These are phyloP conservation scores for Drosophila cognata DNA, from an alignment of 2,888 invertebrate species.

Conservation along the genomic window DNA sequence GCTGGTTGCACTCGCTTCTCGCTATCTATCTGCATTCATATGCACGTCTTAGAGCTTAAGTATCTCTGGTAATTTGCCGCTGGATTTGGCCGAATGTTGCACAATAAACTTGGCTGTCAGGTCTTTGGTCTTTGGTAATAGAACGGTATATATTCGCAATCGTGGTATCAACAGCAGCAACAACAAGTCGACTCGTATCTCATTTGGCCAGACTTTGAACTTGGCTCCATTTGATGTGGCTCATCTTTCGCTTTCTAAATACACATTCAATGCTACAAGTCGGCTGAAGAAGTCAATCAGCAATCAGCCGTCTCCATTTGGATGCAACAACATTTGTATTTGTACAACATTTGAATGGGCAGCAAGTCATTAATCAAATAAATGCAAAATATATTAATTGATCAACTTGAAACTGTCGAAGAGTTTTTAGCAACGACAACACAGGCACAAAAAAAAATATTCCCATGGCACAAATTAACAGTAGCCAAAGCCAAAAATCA, in stretches of 20 bases:
- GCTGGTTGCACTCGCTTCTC: constrained; percentile 62
- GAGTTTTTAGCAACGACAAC: constrained; percentile 25
- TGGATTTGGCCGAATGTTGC: constrained; percentile 31
- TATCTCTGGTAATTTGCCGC: constrained; percentile 22
- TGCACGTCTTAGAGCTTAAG: constrained; percentile 7
- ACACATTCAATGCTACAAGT: constrained; percentile 7
- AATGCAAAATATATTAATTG: constrained; percentile 21
- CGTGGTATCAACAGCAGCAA: background rate
- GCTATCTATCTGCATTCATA: constrained; percentile 1
- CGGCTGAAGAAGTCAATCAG: background rate
- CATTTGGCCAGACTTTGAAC: constrained; percentile 27
- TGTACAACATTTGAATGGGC: constrained; percentile 13
- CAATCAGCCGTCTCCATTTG: background rate
- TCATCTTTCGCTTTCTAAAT: constrained; percentile 46
- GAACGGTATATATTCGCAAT: constrained; percentile 11
- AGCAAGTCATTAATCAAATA: constrained; percentile 46
- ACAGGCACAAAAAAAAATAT: constrained; percentile 33
- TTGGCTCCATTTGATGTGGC: constrained; percentile 13
- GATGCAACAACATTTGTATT: constrained; percentile 16
- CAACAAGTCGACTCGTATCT: background rate
- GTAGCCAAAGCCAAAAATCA: constrained; percentile 54
- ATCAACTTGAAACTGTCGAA: constrained; percentile 36
- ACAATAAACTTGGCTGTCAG: constrained; percentile 45
- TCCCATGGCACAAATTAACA: constrained; percentile 78
- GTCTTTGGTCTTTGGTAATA: constrained; percentile 23